These are phyloP conservation scores for Anastatus disparis DNA, from an alignment of 1,140 invertebrate genomes.

Conservation along the genomic window DNA sequence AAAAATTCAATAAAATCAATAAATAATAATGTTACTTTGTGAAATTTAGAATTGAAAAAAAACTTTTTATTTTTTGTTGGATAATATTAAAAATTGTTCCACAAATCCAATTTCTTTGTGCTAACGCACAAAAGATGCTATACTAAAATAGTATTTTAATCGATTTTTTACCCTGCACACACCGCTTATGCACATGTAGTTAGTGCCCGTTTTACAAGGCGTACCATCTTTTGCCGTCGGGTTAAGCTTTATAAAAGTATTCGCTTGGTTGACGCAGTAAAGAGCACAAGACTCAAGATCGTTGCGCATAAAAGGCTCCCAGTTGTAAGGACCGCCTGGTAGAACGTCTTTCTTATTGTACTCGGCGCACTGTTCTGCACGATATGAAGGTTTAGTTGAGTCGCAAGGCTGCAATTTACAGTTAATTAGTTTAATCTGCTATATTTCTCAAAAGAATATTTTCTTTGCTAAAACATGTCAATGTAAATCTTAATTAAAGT, in stretches of 20 bases:
- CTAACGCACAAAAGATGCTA: too few species aligned
- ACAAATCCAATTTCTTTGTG: too few species aligned
- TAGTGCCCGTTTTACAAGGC: constrained; percentile 70
- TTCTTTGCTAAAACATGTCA: too few species aligned
- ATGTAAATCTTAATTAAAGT: too few species aligned
- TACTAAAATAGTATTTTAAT: too few species aligned
- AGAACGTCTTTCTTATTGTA: constrained; percentile 64
- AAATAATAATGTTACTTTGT: too few species aligned
- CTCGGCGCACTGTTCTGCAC: constrained; percentile 70
- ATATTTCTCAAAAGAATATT: too few species aligned
- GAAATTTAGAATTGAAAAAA: too few species aligned
- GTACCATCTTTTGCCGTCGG: constrained; percentile 68
- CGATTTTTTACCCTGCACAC: constrained; percentile 66
- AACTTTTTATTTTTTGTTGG: too few species aligned
- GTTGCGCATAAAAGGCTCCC: constrained; percentile 66
- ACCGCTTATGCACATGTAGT: constrained; percentile 71
- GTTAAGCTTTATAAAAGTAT: constrained; percentile 59
- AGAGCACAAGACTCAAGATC: constrained; percentile 68
- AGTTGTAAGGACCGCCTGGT: constrained; percentile 60
- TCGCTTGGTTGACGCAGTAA: constrained; percentile 69
- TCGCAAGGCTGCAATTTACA: constrained; percentile 67
- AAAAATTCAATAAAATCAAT: too few species aligned
- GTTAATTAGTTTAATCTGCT: too few species aligned
- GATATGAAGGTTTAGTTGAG: constrained; percentile 65
- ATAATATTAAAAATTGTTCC: too few species aligned